Percentiles rank a stretch among this genome's conserved stretches.
These are phyloP conservation scores for Limnephilus auricula DNA, from an alignment of 2,888 invertebrate species.

Conservation along the genomic window DNA sequence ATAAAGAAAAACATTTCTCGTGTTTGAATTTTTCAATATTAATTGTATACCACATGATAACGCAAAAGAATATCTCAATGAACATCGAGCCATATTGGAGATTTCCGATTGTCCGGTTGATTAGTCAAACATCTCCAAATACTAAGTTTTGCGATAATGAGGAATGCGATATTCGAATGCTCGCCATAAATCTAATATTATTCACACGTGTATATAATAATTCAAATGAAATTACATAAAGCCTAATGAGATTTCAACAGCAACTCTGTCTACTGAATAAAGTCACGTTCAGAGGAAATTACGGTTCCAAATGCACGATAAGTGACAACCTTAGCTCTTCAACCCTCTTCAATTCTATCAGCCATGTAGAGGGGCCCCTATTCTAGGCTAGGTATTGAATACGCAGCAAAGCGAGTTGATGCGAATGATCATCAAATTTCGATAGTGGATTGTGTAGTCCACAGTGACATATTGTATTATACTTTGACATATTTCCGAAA, in stretches of 20 bases:
- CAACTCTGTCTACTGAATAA: not conserved
- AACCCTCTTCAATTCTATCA: not conserved
- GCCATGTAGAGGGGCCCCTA: not conserved
- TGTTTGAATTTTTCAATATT: too few species aligned
- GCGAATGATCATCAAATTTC: not conserved
- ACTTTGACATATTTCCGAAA: not conserved
- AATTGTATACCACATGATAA: too few species aligned
- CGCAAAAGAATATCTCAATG: too few species aligned
- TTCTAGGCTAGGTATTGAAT: not conserved
- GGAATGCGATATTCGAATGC: too few species aligned
- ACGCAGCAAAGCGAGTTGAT: not conserved
- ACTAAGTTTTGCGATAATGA: too few species aligned
- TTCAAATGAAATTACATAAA: not conserved
- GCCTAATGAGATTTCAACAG: not conserved
- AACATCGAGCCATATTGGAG: too few species aligned
- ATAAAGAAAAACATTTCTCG: too few species aligned
- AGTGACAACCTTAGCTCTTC: not conserved
- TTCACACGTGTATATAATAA: too few species aligned
- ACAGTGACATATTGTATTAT: not conserved
- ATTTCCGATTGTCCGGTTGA: too few species aligned
- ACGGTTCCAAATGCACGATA: conserved; percentile 2
- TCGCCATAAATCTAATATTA: too few species aligned
- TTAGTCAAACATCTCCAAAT: too few species aligned
- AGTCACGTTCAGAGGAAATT: not conserved
- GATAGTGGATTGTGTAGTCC: not conserved